Conservation (phyloP, 1,140 invertebrate species). For the Ceratosolen fusciceps region DNA sequence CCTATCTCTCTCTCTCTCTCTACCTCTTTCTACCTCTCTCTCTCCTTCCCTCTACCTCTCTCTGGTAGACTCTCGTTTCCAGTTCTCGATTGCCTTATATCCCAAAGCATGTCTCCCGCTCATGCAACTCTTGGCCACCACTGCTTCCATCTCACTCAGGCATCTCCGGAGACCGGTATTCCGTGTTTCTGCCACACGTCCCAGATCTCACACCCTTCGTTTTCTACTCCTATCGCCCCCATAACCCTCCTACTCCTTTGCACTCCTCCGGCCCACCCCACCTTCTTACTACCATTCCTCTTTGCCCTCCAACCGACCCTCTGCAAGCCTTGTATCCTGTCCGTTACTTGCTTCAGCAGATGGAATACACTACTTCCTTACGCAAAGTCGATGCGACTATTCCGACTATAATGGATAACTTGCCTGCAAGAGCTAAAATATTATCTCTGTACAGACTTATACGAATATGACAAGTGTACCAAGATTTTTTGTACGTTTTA, state of each 20-base stretch:
- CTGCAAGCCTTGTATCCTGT: constrained; percentile 24
- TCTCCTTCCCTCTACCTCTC: background rate
- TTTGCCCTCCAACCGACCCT: constrained; percentile 1
- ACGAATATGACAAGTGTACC: too few relatives aligned
- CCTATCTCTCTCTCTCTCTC: background rate
- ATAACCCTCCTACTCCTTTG: too few relatives aligned
- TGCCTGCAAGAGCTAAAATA: too few relatives aligned
- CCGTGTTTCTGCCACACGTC: constrained; percentile 59
- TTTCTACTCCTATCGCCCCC: constrained; percentile 11
- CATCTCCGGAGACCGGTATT: constrained; percentile 47
- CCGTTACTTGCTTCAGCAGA: constrained; percentile 13
- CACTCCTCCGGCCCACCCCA: background rate
- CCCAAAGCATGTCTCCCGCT: constrained; percentile 49
- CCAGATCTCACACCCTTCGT: constrained; percentile 53
- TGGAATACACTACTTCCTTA: constrained; percentile 6
- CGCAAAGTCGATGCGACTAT: background rate
- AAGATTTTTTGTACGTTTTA: too few relatives aligned
- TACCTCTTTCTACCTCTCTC: constrained; percentile 18
- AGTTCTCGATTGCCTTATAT: constrained; percentile 44
- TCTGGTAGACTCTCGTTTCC: constrained; percentile 21
- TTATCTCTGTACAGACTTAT: too few relatives aligned
- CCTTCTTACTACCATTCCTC: constrained; percentile 39
- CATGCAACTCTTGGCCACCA: background rate
- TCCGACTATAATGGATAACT: too few relatives aligned
- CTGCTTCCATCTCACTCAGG: constrained; percentile 9